Evolutionary conservation across 2,888 invertebrate genomes (phyloP).

Genomic region (Agonum fuliginosum): DNA sequence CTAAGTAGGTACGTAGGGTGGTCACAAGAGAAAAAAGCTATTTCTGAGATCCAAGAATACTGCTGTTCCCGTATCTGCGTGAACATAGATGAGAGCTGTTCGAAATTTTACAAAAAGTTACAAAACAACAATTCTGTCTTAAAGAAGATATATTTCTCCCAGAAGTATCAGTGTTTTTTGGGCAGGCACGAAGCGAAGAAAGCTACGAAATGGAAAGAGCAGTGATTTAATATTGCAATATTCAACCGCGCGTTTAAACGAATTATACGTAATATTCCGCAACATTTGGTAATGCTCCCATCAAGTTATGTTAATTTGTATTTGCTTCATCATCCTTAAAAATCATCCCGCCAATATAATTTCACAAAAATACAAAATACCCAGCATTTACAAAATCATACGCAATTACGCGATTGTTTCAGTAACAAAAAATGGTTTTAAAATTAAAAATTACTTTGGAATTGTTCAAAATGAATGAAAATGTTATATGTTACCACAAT

Average conservation of each 20-base stretch:
- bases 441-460: neutral
- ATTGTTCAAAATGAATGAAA: neutral
- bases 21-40: slow-evolving; percentile 28
- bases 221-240: slow-evolving; percentile 47
- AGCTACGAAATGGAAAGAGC: slow-evolving; percentile 45
- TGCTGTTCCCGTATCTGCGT: slow-evolving; percentile 42
- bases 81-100: slow-evolving; percentile 36
- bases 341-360: slow-evolving; percentile 5
- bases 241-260: slow-evolving; percentile 37
- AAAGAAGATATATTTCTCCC: slow-evolving; percentile 55
- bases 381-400: neutral
- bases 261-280: slow-evolving; percentile 41
- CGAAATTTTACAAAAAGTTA: slow-evolving; percentile 51
- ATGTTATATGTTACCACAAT: neutral
- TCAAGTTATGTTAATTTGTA: slow-evolving; percentile 35
- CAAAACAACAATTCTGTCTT: slow-evolving; percentile 52
- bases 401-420: neutral
- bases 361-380: neutral
- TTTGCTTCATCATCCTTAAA: slow-evolving; percentile 30
- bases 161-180: slow-evolving; percentile 50
- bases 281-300: slow-evolving; percentile 42
- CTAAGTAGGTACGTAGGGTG: slow-evolving; percentile 4
- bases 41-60: neutral
- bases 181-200: slow-evolving; percentile 24
- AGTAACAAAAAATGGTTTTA: neutral